Percentiles rank a stretch among this genome's conserved stretches.
phyloP scores from a whole-genome alignment of 2,797 vertebrate species.

The Australoheros facetus region DNA sequence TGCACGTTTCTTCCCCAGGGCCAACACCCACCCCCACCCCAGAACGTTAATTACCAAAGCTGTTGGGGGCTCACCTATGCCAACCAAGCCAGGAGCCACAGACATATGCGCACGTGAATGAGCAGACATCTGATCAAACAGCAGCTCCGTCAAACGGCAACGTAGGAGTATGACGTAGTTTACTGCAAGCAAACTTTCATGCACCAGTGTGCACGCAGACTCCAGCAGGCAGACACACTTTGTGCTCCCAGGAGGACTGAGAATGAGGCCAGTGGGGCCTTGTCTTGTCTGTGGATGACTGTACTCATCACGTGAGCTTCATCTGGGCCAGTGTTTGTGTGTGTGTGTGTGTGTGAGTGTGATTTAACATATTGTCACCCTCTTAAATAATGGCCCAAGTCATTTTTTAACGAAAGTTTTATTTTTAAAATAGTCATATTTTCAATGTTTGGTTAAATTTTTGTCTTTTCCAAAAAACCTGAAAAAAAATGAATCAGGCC shows the following conservation, averaged over 20 bases:
- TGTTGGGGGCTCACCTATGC: slow-evolving; percentile 55
- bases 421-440: too few relatives aligned
- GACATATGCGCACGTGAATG: neutral
- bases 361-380: neutral
- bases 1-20: slow-evolving; percentile 29
- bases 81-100: slow-evolving; percentile 45
- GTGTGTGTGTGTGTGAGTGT: neutral
- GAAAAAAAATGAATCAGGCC: too few relatives aligned
- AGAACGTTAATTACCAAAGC: slow-evolving; percentile 65
- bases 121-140: slow-evolving; percentile 48
- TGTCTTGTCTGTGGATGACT: slow-evolving; percentile 66
- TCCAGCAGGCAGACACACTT: slow-evolving; percentile 59
- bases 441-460: too few relatives aligned
- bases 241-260: slow-evolving; percentile 59
- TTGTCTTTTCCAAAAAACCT: too few relatives aligned
- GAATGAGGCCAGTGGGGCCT: slow-evolving; percentile 73
- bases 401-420: too few relatives aligned
- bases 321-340: slow-evolving; percentile 38
- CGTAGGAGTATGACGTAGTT: slow-evolving; percentile 55
- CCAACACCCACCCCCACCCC: slow-evolving; percentile 16
- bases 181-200: slow-evolving; percentile 38
- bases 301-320: slow-evolving; percentile 58
- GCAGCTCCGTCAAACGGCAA: slow-evolving; percentile 33
- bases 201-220: slow-evolving; percentile 29
- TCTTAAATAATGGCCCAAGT: too few relatives aligned